Evolutionary conservation across 2,888 invertebrate species (phyloP).

Genomic region (Dicyrtoma fusca): DNA sequence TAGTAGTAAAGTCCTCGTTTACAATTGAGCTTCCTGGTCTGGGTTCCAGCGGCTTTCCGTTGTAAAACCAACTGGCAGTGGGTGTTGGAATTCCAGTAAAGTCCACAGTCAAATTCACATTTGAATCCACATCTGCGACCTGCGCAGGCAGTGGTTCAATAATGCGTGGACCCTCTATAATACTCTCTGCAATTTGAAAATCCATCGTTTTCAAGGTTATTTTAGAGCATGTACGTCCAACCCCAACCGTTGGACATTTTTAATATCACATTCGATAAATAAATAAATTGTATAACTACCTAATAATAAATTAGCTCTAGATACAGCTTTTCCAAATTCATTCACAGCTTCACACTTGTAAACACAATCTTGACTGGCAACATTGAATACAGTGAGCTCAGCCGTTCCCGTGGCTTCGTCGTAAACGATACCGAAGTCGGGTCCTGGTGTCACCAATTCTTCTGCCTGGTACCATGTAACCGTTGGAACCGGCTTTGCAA

Average conservation of each 20-base stretch:
- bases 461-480: conserved; percentile 72
- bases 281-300: too few relatives aligned
- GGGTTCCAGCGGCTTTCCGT: conserved; percentile 72
- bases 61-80: conserved; percentile 82
- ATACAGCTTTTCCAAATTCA: conserved; percentile 73
- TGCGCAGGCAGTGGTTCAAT: conserved; percentile 76
- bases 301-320: conserved; percentile 68
- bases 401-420: conserved; percentile 69
- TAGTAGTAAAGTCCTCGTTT: conserved; percentile 68
- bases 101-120: conserved; percentile 71
- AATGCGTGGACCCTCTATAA: conserved; percentile 61
- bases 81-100: conserved; percentile 73
- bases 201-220: too few relatives aligned
- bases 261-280: not conserved
- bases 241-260: not conserved
- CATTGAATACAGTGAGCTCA: conserved; percentile 63
- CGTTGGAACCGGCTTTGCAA: conserved; percentile 71
- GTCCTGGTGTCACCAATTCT: conserved; percentile 67
- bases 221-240: too few relatives aligned
- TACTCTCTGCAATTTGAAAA: too few relatives aligned
- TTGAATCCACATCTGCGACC: conserved; percentile 71
- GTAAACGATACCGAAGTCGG: conserved; percentile 65
- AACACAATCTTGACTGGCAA: conserved; percentile 71
- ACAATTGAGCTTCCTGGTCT: conserved; percentile 68
- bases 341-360: conserved; percentile 74